These are phyloP conservation scores for Amphipyra berbera DNA, from an alignment of 2,888 invertebrate species.

Conservation along the genomic window DNA sequence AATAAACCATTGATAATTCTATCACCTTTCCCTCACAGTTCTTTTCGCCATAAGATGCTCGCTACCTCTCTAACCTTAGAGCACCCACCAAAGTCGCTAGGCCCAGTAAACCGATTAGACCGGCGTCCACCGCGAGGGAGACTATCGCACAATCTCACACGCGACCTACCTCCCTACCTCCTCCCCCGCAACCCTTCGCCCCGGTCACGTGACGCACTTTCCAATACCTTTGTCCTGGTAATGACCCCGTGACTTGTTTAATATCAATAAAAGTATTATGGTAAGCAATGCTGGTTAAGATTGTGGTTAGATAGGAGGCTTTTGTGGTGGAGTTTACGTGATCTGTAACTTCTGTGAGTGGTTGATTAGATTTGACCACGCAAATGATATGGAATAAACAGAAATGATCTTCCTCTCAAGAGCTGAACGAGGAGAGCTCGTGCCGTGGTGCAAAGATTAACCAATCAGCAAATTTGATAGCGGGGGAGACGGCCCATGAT, in stretches of 20 bases:
- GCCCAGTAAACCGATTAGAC: slow-evolving; percentile 86
- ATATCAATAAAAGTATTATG: slow-evolving; percentile 72
- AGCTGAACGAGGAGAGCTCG: too few species aligned
- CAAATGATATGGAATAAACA: too few species aligned
- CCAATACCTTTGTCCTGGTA: slow-evolving; percentile 79
- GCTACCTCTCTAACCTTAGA: slow-evolving; percentile 47
- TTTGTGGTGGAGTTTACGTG: slow-evolving; percentile 9
- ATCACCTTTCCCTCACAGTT: too few species aligned
- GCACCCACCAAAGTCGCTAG: slow-evolving; percentile 68
- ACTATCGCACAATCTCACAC: slow-evolving; percentile 83
- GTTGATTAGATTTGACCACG: slow-evolving; percentile 6
- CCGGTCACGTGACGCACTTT: slow-evolving; percentile 73
- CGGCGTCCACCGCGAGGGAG: slow-evolving; percentile 69
- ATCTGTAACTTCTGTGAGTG: slow-evolving; percentile 4
- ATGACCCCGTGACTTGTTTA: slow-evolving; percentile 80
- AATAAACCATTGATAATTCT: too few species aligned
- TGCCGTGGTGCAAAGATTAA: too few species aligned
- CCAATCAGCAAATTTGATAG: too few species aligned
- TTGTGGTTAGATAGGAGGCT: slow-evolving; percentile 24
- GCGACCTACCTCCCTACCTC: slow-evolving; percentile 65
- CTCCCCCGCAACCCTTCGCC: slow-evolving; percentile 31
- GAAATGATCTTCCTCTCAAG: too few species aligned
- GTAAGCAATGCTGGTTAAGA: slow-evolving; percentile 46
- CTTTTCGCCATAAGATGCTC: slow-evolving; percentile 1
- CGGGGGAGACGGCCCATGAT: too few species aligned